A percentile compares a stretch with the other conserved stretches of the same genome.
These are phyloP conservation scores for Callorhinus ursinus DNA, from an alignment of 2,113 vertebrate genomes.

Conservation along the genomic window DNA sequence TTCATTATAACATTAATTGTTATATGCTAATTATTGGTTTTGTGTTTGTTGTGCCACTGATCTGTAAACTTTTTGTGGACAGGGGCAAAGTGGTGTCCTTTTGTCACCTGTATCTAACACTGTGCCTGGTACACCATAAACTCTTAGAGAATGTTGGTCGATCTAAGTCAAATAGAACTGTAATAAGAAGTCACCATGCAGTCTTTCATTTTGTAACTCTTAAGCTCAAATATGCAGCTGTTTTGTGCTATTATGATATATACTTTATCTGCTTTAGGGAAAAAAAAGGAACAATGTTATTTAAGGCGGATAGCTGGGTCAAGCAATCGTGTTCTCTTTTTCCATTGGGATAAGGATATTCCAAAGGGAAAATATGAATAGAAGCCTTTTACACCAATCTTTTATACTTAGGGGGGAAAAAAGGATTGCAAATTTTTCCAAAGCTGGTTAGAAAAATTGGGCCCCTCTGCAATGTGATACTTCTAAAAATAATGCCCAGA, in stretches of 20 bases:
- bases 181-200: neutral
- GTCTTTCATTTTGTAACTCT: neutral
- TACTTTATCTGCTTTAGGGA: neutral
- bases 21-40: slow-evolving; percentile 11
- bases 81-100: neutral
- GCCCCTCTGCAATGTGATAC: slow-evolving; percentile 88
- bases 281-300: neutral
- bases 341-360: neutral
- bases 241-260: neutral
- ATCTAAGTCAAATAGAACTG: neutral
- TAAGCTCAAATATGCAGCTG: neutral
- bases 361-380: slow-evolving; percentile 39
- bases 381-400: slow-evolving; percentile 42
- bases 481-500: slow-evolving; percentile 86
- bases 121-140: neutral
- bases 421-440: slow-evolving; percentile 79
- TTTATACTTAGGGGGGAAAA: slow-evolving; percentile 7
- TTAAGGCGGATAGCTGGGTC: neutral
- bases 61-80: slow-evolving; percentile 5
- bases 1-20: neutral
- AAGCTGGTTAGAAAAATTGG: slow-evolving; percentile 81
- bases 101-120: neutral
- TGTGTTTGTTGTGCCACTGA: neutral
- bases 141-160: neutral
- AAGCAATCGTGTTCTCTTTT: neutral